phyloP scores from a whole-genome alignment of 2,797 vertebrate genomes.

The Syndactyla subalaris region DNA sequence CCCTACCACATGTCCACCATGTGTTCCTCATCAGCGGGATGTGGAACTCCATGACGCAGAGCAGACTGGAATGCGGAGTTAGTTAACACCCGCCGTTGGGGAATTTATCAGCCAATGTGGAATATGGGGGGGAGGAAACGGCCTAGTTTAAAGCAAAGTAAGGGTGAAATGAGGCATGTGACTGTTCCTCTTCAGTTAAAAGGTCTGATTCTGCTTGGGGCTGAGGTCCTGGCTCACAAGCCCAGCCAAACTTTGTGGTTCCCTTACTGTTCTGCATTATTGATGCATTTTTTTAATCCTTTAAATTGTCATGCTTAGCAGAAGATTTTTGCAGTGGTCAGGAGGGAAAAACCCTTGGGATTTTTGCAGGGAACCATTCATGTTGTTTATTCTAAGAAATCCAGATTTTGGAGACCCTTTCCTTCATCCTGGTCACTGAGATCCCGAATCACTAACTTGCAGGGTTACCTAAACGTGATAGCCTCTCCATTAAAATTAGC shows the following conservation, averaged over 20 bases:
- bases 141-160: conserved; percentile 55
- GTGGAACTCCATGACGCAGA: conserved; percentile 75
- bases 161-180: conserved; percentile 63
- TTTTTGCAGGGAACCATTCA: background rate
- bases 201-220: conserved; percentile 19
- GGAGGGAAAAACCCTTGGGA: background rate
- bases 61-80: conserved; percentile 71
- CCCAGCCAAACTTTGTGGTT: background rate
- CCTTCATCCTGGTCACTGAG: background rate
- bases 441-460: background rate
- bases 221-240: background rate
- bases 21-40: conserved; percentile 75
- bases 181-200: conserved; percentile 56
- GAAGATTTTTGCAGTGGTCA: conserved; percentile 2
- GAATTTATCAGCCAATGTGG: conserved; percentile 72
- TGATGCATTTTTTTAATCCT: background rate
- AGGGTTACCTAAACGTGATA: background rate
- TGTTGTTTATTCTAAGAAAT: background rate
- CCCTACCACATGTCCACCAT: conserved; percentile 70
- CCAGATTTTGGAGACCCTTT: background rate
- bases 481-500: background rate
- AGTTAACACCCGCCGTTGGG: conserved; percentile 71
- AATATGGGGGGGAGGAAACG: conserved; percentile 44
- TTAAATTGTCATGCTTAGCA: background rate
- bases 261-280: background rate